A percentile compares a stretch with the other conserved stretches of the same genome.
Evolutionary conservation across 2,797 vertebrate genomes (phyloP).

Genomic region (Sciaenops ocellatus): DNA sequence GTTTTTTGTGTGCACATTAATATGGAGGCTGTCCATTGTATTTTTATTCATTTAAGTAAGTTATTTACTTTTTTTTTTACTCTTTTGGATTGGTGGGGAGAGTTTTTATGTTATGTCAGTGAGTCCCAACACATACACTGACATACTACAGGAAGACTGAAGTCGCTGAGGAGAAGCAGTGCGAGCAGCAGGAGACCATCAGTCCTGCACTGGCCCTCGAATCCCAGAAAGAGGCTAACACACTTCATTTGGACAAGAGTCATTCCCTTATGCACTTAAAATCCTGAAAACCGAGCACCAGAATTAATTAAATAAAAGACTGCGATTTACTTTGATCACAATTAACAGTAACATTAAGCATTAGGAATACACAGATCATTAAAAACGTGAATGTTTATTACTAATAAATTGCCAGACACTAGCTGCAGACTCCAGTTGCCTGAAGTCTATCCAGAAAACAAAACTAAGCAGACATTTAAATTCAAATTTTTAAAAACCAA

Average conservation of each 20-base stretch:
- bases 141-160: too few species aligned
- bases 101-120: too few species aligned
- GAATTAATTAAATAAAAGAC: background rate
- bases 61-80: too few species aligned
- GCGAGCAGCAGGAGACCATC: too few species aligned
- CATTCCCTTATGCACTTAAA: background rate
- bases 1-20: too few species aligned
- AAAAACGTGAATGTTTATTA: slow-evolving; percentile 84
- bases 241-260: background rate
- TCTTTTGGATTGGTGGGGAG: too few species aligned
- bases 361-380: slow-evolving; percentile 65
- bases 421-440: slow-evolving; percentile 64
- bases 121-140: too few species aligned
- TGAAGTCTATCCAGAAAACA: slow-evolving; percentile 61
- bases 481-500: slow-evolving; percentile 47
- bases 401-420: slow-evolving; percentile 79
- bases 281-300: background rate
- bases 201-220: too few species aligned
- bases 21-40: too few species aligned
- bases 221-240: too few species aligned
- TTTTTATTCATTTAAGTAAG: too few species aligned
- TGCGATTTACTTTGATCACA: background rate
- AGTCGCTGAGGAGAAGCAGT: too few species aligned
- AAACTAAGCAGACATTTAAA: slow-evolving; percentile 64
- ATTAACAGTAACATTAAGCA: slow-evolving; percentile 61